These are phyloP conservation scores for Caenorhabditis sp. DNA, from an alignment of 2,888 invertebrate genomes.

Conservation along the genomic window DNA sequence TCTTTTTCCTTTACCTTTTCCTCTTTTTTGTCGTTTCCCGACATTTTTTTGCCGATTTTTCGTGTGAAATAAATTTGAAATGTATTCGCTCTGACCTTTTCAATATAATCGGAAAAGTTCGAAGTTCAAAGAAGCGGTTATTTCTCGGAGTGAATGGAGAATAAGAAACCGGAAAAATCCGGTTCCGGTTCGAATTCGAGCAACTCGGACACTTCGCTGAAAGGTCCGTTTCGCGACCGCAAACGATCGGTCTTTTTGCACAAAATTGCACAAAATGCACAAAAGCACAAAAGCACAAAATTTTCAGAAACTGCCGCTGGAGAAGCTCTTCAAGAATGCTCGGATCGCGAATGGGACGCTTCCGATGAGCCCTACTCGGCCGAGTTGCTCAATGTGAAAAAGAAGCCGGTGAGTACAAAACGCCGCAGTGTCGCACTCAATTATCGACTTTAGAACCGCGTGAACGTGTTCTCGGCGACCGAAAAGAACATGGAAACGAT, in stretches of 20 bases:
- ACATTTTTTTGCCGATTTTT: neutral
- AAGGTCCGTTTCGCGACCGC: too few species aligned
- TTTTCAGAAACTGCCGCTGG: constrained; percentile 28
- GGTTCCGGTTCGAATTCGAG: neutral
- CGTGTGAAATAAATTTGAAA: neutral
- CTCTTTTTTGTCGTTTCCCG: constrained; percentile 3
- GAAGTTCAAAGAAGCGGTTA: too few species aligned
- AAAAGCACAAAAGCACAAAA: too few species aligned
- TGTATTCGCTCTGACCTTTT: constrained; percentile 1
- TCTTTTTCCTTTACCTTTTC: constrained; percentile 1
- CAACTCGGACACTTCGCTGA: constrained; percentile 18
- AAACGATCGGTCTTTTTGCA: too few species aligned
- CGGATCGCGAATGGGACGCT: constrained; percentile 64
- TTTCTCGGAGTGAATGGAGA: constrained; percentile 22
- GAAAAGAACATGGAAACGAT: constrained; percentile 51
- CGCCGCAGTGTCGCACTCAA: too few species aligned
- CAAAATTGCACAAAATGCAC: too few species aligned
- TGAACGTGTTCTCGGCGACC: constrained; percentile 63
- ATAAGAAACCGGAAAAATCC: constrained; percentile 16
- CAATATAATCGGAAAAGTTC: neutral
- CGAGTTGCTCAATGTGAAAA: constrained; percentile 67
- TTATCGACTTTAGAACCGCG: constrained; percentile 27
- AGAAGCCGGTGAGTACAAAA: constrained; percentile 58
- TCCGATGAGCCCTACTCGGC: constrained; percentile 67
- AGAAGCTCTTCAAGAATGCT: constrained; percentile 59